phyloP scores from a whole-genome alignment of 2,888 invertebrate species.

The Coremacera marginata region DNA sequence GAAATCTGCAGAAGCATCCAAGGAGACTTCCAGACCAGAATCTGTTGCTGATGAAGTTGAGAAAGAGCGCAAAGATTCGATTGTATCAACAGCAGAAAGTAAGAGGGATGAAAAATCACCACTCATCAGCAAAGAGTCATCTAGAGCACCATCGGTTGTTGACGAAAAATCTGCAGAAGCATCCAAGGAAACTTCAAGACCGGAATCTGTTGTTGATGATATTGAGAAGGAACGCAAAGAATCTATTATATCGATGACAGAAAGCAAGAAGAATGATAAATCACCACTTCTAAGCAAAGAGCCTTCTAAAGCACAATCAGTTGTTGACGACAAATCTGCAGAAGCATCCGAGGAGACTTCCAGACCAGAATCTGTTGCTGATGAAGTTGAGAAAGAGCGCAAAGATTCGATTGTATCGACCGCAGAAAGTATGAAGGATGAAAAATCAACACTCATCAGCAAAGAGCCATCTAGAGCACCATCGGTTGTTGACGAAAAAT shows the following conservation, averaged over 20 bases:
- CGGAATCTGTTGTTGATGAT: constrained; percentile 51
- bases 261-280: constrained; percentile 41
- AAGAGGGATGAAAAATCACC: constrained; percentile 27
- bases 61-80: constrained; percentile 40
- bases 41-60: constrained; percentile 39
- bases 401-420: constrained; percentile 42
- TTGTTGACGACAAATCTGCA: constrained; percentile 29
- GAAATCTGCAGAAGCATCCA: constrained; percentile 44
- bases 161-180: constrained; percentile 53
- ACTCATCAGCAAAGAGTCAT: constrained; percentile 47
- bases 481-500: constrained; percentile 30
- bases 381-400: constrained; percentile 39
- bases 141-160: constrained; percentile 21
- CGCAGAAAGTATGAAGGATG: constrained; percentile 40
- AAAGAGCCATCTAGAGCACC: constrained; percentile 45
- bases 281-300: constrained; percentile 29
- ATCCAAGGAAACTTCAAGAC: constrained; percentile 34
- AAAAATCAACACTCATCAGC: constrained; percentile 20
- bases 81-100: constrained; percentile 24
- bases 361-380: constrained; percentile 41
- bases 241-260: constrained; percentile 39
- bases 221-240: constrained; percentile 38
- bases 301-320: constrained; percentile 8
- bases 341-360: constrained; percentile 33
- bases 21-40: constrained; percentile 42